Base-by-base conservation (phyloP, 2,797 vertebrate species). In the Poliocrania exsul region DNA sequence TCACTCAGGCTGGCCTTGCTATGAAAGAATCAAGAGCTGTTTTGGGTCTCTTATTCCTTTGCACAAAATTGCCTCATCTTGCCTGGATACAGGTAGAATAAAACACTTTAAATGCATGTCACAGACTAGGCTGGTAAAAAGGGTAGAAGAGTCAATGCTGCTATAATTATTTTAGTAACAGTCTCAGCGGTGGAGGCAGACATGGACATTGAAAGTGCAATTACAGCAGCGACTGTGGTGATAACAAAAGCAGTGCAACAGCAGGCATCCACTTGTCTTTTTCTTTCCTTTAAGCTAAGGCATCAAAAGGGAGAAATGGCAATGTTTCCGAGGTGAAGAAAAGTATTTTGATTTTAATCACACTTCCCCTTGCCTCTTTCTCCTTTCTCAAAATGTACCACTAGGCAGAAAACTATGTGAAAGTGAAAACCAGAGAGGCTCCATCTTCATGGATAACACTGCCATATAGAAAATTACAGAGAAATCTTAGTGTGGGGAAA, bases 111-210 rank as follows among this genome's bases (percentile, higher is more conserved):
- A 78, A 92, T 92, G 87, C 86, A 61, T 37, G 77, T 86, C 77
- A 83, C 89, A 77, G 66, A 23, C 49, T 29, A 87, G 60, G 51
- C 69, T 94, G 72, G 58, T 67, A 53, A 60, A 82, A 86, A 94
- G 49, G 62, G 54, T 71, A 85, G 81, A 28, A 66, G 58, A 82
- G 86, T 86, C 74, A 85, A 71, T 69, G 65, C 58, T 79, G 77
- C 53, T 82, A 28, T 93, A 92, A 91, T 91, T 89, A 90, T 86
- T 87, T 70, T 73, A 12, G 7, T 89, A 86, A 77, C 80, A 82
- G 33, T 82, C 89, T 81, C 71, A 80, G 92, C 1, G 0, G 64
- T 71, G 57, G 62, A 92, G 88, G 69, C 79, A 92, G 86, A 75
- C 88, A 87, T 2, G 11, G 64, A 51, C 3, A 0, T 50, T 71